Evolutionary conservation across 2,113 vertebrate species (phyloP), one percentile per base, ranked within the genome.

Genomic region (Pteruthius melanotis): DNA sequence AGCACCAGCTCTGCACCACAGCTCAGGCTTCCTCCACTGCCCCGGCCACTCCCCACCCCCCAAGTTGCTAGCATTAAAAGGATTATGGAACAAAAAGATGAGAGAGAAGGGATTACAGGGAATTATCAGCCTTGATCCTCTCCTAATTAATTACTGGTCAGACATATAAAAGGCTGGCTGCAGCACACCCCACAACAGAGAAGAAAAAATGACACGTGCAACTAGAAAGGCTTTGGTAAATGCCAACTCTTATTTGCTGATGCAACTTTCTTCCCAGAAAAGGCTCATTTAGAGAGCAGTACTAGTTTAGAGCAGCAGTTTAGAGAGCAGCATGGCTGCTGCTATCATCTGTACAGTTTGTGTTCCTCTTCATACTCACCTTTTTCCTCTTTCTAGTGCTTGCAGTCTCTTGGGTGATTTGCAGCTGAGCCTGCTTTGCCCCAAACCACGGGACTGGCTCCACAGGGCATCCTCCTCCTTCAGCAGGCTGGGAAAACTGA

Each of bases 141-240:
- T 95, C 94, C 93, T 97, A 97, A 97, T 97, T 97, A 97, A 97
- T 97, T 97, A 96, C 92, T 95, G 94, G 94, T 96, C 95, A 94
- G 94, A 95, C 44, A 90, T 53, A 76, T 30, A 61, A 87, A 95
- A 93, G 49, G 54, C 71, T 72, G 74, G 72, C 82, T 95, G 59
- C 74, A 57, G 71, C 50, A 80, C 19, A 88, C 24, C 16, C 78
- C 39, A 49, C 1, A 3, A 88, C 71, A 90, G n/a, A 18, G 88
- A 91, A 66, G 71, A 94, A 53, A 52, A 82, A 88, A 94, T 87
- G 56, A 81, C 76, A 91, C 1, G 11, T 81, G 78, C 33, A 20
- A 60, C 60, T 24, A 31, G 64, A 89, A 78, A 69, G 69, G 31
- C 39, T 94, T 84, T 76, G 69, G 37, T 49, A 89, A 96, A 85